Evolutionary conservation across 2,888 invertebrate species (phyloP).

Genomic region (Cosmorhoe ocellata): DNA sequence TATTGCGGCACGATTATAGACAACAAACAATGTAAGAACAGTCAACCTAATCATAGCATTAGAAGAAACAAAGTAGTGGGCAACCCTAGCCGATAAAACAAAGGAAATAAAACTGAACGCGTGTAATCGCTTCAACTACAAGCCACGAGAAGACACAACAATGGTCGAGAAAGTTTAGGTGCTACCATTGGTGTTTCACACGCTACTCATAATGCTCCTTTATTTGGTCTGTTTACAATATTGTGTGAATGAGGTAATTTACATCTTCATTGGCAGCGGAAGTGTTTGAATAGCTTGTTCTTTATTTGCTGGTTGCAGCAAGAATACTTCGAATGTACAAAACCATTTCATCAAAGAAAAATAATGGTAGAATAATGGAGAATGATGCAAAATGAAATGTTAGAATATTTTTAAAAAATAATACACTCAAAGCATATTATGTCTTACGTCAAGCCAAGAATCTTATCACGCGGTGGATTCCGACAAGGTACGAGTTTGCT

Average conservation of each 20-base stretch:
- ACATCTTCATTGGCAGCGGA: conserved; percentile 5
- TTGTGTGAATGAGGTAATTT: conserved; percentile 6
- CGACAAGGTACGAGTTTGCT: conserved; percentile 35
- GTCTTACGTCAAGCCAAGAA: not conserved
- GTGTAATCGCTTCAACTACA: conserved; percentile 49
- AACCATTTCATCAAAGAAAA: no score
- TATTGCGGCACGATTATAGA: no score
- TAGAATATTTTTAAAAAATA: no score
- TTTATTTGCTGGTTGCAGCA: not conserved
- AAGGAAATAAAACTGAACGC: conserved; percentile 43
- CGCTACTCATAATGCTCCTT: conserved; percentile 16
- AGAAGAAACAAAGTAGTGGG: conserved; percentile 29
- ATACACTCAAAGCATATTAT: no score
- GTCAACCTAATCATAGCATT: conserved; percentile 3
- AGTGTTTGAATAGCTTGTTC: conserved; percentile 1
- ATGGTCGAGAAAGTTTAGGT: conserved; percentile 54
- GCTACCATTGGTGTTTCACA: conserved; percentile 37
- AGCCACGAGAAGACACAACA: conserved; percentile 47
- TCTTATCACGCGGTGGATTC: conserved; percentile 9
- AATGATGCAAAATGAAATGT: no score
- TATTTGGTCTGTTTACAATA: conserved; percentile 13
- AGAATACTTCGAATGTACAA: no score
- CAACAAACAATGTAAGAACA: no score
- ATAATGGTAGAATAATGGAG: no score
- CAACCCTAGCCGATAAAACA: conserved; percentile 33